These are phyloP conservation scores for Ophioderma brevispina DNA, from an alignment of 35 echinoderm and acorn worm species.

Conservation along the genomic window DNA sequence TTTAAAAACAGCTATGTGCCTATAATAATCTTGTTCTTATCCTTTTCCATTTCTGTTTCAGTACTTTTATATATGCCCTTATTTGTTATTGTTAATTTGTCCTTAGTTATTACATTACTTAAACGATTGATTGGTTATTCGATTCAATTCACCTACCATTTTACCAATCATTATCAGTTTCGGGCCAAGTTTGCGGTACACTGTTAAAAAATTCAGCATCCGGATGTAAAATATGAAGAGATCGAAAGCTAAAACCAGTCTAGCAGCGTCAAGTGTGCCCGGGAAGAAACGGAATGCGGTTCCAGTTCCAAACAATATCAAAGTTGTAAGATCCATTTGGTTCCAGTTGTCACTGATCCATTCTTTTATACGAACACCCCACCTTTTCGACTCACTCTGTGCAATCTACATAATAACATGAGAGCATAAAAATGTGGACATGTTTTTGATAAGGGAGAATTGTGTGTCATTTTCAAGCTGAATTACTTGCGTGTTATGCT, in stretches of 20 bases:
- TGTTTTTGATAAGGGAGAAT: not conserved
- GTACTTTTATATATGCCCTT: too few species aligned
- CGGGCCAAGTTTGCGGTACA: constrained; percentile 86
- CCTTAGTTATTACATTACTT: too few species aligned
- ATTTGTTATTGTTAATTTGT: too few species aligned
- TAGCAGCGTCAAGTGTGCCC: constrained; percentile 25
- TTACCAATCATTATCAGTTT: constrained; percentile 97
- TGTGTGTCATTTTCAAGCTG: too few species aligned
- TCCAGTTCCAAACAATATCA: constrained; percentile 70
- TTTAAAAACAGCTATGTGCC: too few species aligned
- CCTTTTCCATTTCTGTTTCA: too few species aligned
- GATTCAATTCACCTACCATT: constrained; percentile 88
- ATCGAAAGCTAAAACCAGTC: constrained; percentile 74
- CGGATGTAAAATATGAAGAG: constrained; percentile 87
- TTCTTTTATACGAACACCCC: constrained; percentile 35
- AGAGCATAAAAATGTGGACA: not conserved
- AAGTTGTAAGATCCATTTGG: constrained; percentile 63
- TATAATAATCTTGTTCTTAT: too few species aligned
- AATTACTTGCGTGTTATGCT: too few species aligned
- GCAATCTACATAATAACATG: constrained; percentile 65
- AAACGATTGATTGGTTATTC: too few species aligned
- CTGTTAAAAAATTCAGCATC: constrained; percentile 82
- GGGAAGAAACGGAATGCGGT: constrained; percentile 42
- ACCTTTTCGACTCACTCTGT: constrained; percentile 71
- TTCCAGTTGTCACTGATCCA: constrained; percentile 97